These are phyloP conservation scores for Lepus townsendii DNA, from an alignment of 2,797 vertebrate genomes.

Conservation along the genomic window DNA sequence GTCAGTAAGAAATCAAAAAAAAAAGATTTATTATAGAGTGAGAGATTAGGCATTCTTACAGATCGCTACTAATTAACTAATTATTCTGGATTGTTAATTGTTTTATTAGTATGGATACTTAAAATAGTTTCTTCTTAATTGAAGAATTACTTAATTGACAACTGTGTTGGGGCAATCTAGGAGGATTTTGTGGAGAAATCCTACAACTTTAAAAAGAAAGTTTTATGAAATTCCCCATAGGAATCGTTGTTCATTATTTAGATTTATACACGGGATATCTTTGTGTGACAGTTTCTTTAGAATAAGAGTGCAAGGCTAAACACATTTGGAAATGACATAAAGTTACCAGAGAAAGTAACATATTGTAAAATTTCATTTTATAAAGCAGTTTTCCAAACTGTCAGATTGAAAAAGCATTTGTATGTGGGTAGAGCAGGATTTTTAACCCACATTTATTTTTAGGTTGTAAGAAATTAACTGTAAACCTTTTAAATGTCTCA, in stretches of 20 bases:
- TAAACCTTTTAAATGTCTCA: slow-evolving; percentile 50
- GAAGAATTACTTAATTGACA: not conserved
- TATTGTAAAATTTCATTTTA: slow-evolving; percentile 69
- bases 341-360: slow-evolving; percentile 64
- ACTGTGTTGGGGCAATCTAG: not conserved
- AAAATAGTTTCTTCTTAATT: slow-evolving; percentile 26
- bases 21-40: not conserved
- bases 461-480: slow-evolving; percentile 57
- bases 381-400: slow-evolving; percentile 69
- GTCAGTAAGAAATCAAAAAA: not conserved
- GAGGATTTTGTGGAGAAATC: not conserved
- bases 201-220: slow-evolving; percentile 5
- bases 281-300: slow-evolving; percentile 54
- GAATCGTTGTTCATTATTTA: slow-evolving; percentile 59
- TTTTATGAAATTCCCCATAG: slow-evolving; percentile 51
- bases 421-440: not conserved
- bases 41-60: not conserved
- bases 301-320: slow-evolving; percentile 65
- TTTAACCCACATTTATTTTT: slow-evolving; percentile 52
- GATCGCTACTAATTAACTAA: not conserved
- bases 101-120: not conserved
- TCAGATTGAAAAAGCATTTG: slow-evolving; percentile 63
- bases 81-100: not conserved
- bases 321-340: slow-evolving; percentile 64
- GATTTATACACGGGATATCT: slow-evolving; percentile 59